Conservation (phyloP, 2,113 vertebrate species). For the Xyliphius kryptos region DNA sequence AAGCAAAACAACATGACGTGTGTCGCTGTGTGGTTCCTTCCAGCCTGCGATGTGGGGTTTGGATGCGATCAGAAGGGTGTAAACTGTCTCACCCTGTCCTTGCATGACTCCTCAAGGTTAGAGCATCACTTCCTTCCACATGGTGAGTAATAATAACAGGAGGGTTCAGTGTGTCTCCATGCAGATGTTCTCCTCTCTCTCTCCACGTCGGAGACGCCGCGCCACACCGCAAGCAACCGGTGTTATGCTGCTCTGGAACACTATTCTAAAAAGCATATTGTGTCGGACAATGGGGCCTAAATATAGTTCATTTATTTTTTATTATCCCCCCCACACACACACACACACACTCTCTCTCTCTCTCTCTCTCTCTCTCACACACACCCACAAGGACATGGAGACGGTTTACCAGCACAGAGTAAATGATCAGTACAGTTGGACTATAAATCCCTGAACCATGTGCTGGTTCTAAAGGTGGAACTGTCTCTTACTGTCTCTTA, state of each 20-base stretch:
- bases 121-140: conserved; percentile 16
- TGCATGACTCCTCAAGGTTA: neutral
- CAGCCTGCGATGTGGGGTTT: neutral
- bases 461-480: conserved; percentile 1
- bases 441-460: conserved; percentile 16
- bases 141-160: conserved; percentile 19
- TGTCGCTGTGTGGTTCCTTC: neutral
- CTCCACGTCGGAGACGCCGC: neutral
- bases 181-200: conserved; percentile 22
- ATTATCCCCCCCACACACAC: conserved; percentile 1
- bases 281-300: conserved; percentile 2
- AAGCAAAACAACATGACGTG: neutral
- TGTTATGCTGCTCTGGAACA: neutral
- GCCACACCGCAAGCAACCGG: neutral
- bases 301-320: neutral
- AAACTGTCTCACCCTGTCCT: neutral
- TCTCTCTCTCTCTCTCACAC: too few species aligned
- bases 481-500: neutral
- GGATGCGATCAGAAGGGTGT: neutral
- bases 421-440: neutral
- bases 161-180: neutral
- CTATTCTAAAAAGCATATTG: conserved; percentile 1
- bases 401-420: neutral
- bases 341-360: neutral
- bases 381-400: neutral